phyloP scores from a whole-genome alignment of 2,113 vertebrate genomes.

The Rhodinocichla rosea region DNA sequence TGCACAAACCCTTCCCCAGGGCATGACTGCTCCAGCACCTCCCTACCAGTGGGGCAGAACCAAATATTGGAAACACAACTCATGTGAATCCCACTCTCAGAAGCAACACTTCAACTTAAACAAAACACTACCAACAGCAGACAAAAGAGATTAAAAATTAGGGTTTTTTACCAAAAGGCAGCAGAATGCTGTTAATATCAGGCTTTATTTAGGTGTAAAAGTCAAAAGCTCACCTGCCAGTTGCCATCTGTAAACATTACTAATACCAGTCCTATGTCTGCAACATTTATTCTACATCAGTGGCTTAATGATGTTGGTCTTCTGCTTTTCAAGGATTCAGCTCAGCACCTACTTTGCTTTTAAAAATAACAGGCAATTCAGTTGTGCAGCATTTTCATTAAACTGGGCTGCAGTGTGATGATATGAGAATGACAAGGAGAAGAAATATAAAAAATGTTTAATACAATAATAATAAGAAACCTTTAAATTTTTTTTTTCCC shows the following conservation, averaged over 20 bases:
- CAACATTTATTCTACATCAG: slow-evolving; percentile 9
- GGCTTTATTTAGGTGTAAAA: slow-evolving; percentile 3
- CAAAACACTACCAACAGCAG: not conserved
- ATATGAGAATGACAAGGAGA: not conserved
- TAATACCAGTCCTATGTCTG: not conserved
- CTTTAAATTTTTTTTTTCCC: not conserved
- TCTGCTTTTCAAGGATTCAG: slow-evolving; percentile 40
- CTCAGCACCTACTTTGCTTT: not conserved
- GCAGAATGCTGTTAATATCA: not conserved
- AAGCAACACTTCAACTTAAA: not conserved
- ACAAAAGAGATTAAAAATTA: not conserved
- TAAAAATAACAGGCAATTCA: slow-evolving; percentile 17
- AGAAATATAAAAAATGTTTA: slow-evolving; percentile 13
- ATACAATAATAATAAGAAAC: slow-evolving; percentile 37
- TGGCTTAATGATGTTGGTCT: not conserved
- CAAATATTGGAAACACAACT: not conserved
- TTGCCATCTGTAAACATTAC: not conserved
- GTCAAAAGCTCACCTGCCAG: slow-evolving; percentile 5
- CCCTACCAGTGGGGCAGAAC: not conserved
- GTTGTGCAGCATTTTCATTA: slow-evolving; percentile 24
- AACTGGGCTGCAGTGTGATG: not conserved
- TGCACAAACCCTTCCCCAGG: not conserved
- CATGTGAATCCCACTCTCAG: not conserved
- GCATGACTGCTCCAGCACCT: not conserved
- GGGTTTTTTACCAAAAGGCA: not conserved